phyloP scores from a whole-genome alignment of 2,888 invertebrate genomes.

The Athalia cordata region DNA sequence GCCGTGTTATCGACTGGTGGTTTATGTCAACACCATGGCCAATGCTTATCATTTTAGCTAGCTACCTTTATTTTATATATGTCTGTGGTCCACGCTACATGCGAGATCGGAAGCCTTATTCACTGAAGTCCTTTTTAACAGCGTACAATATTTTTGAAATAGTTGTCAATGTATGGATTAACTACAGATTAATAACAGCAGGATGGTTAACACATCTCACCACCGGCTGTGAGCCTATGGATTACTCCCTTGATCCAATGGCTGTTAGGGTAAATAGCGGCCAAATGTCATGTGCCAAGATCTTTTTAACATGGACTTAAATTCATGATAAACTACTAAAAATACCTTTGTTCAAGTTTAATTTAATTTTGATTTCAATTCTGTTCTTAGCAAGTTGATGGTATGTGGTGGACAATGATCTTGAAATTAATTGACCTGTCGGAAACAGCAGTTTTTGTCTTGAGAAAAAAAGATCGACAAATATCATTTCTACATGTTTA shows the following conservation, averaged over 20 bases:
- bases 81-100: slow-evolving; percentile 81
- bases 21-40: slow-evolving; percentile 80
- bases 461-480: slow-evolving; percentile 83
- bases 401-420: slow-evolving; percentile 77
- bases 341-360: too few relatives aligned
- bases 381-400: slow-evolving; percentile 59
- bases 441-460: slow-evolving; percentile 82
- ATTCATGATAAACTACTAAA: background rate
- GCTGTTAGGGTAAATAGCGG: slow-evolving; percentile 48
- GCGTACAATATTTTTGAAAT: slow-evolving; percentile 87
- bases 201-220: slow-evolving; percentile 78
- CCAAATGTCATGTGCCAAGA: background rate
- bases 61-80: slow-evolving; percentile 78
- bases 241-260: slow-evolving; percentile 78
- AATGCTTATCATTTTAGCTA: slow-evolving; percentile 73
- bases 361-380: slow-evolving; percentile 7
- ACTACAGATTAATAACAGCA: slow-evolving; percentile 72
- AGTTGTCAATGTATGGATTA: slow-evolving; percentile 56
- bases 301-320: background rate
- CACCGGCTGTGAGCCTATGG: slow-evolving; percentile 80
- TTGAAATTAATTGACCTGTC: slow-evolving; percentile 80
- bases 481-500: slow-evolving; percentile 83
- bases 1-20: slow-evolving; percentile 79
- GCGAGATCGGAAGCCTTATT: slow-evolving; percentile 81
- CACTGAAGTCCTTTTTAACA: slow-evolving; percentile 80